Base-by-base conservation (phyloP, 2,888 invertebrate genomes). In the Allophyes oxyacanthae region DNA sequence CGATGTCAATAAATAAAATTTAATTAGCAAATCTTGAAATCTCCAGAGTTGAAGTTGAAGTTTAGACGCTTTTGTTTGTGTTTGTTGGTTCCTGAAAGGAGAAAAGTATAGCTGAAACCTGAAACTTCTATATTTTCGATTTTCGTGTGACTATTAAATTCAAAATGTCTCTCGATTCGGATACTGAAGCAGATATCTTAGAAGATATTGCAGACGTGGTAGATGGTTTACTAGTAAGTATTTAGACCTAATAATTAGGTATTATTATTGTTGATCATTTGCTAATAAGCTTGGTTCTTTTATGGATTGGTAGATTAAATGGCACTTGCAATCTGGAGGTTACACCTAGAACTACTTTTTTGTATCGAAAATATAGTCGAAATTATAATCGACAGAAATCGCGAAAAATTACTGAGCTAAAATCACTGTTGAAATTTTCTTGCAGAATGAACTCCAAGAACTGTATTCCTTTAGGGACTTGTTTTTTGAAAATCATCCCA, bases 401-500 rank as follows among this genome's bases (percentile, higher is more conserved):
- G n/a, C n/a, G 20, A 20, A 20, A 20, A 8, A 28, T 28, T 28
- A 25, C 25, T 25, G 6, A 5, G 6, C 8, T 32, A 7, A 14
- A 30, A n/a, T 10, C 8, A 14, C 0, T 37, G n/a, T 13, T 26
- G 25, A n/a, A n/a, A 2, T 40, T 11, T 28, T 61, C 70, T 94
- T 94, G 43, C 87, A 97, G 97, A 94, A 95, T 74, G 95, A 95
- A 68, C 96, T 97, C 0, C 91, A 95, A 62, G 90, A 94, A 0
- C 85, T 97, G 42, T 97, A 96, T 84, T 79, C 90, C 28, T 97
- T 95, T 84, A 94, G 97, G 75, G 97, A 98, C 86, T 95, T 96
- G 78, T 98, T 97, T 88, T 97, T 97, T 91, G 97, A 97, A 81
- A 95, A 94, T 66, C 96, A 97, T 88, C 90, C 95, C 6, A 90